Percentiles rank a stretch among this genome's conserved stretches.
Evolutionary conservation across 2,797 vertebrate genomes (phyloP).

Genomic region (Microctenopoma stevenorrisi): DNA sequence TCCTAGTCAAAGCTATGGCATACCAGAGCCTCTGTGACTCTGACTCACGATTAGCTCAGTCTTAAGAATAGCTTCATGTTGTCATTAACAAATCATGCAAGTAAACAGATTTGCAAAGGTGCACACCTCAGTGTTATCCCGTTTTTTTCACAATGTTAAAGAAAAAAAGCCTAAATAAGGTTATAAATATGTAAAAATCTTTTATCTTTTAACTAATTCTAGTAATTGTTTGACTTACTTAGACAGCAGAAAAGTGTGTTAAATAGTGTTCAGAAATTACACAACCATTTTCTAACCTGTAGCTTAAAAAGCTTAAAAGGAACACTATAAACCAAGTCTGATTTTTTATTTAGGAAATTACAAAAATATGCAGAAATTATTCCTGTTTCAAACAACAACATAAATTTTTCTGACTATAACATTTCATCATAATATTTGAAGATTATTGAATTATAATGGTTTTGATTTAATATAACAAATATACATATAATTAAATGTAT

Average conservation of each 20-base stretch:
- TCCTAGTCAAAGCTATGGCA: conserved; percentile 13
- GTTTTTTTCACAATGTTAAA: not conserved
- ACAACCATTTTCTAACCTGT: not conserved
- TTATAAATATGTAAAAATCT: not conserved
- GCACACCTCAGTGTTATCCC: not conserved
- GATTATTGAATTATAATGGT: too few species aligned
- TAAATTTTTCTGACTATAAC: too few species aligned
- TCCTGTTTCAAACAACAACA: not conserved
- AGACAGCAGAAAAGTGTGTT: too few species aligned
- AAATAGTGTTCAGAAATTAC: not conserved
- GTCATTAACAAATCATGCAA: not conserved
- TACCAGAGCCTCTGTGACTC: not conserved
- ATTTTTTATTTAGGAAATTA: not conserved
- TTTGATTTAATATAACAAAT: too few species aligned
- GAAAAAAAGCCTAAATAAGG: not conserved
- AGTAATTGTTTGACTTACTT: not conserved
- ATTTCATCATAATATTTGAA: too few species aligned
- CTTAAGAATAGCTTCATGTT: conserved; percentile 23
- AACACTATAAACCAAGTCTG: not conserved
- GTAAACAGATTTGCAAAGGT: not conserved
- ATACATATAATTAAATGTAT: too few species aligned
- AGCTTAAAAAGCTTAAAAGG: not conserved
- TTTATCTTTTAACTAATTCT: not conserved
- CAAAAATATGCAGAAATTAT: not conserved
- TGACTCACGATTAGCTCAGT: conserved; percentile 16